Percentiles rank a stretch among this genome's conserved stretches.
Conservation (phyloP, 2,888 invertebrate genomes). For the Callyntrura sp. region DNA sequence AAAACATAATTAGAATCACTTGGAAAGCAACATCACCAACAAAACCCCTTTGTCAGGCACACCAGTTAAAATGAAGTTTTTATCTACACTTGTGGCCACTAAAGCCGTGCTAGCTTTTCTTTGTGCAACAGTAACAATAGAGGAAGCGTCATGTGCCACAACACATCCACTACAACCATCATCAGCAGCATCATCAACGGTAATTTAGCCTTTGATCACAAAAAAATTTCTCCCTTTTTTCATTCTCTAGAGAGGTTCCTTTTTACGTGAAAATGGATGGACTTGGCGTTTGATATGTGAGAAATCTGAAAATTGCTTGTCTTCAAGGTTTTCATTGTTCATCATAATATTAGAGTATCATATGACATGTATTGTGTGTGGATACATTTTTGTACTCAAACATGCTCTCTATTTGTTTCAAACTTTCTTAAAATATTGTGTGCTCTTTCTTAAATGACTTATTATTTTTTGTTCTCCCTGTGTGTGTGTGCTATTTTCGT, state of each 20-base stretch:
- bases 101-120: slow-evolving; percentile 62
- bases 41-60: slow-evolving; percentile 27
- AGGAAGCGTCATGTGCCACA: slow-evolving; percentile 37
- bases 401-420: not conserved
- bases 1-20: slow-evolving; percentile 25
- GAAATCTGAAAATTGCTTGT: slow-evolving; percentile 34
- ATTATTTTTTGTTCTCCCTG: no score
- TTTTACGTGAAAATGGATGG: not conserved
- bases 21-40: slow-evolving; percentile 1
- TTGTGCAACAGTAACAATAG: slow-evolving; percentile 56
- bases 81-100: slow-evolving; percentile 37
- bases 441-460: no score
- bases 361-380: no score
- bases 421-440: not conserved
- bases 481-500: no score
- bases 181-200: slow-evolving; percentile 49
- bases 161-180: slow-evolving; percentile 5
- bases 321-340: slow-evolving; percentile 14
- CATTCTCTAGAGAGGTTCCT: not conserved
- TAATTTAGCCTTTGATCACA: slow-evolving; percentile 46
- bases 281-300: slow-evolving; percentile 9
- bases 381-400: not conserved
- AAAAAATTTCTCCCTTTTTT: slow-evolving; percentile 36
- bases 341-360: not conserved
- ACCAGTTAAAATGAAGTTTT: slow-evolving; percentile 58